Evolutionary conservation across 1,140 invertebrate genomes (phyloP).

Genomic region (Hypsibius dujardini): DNA sequence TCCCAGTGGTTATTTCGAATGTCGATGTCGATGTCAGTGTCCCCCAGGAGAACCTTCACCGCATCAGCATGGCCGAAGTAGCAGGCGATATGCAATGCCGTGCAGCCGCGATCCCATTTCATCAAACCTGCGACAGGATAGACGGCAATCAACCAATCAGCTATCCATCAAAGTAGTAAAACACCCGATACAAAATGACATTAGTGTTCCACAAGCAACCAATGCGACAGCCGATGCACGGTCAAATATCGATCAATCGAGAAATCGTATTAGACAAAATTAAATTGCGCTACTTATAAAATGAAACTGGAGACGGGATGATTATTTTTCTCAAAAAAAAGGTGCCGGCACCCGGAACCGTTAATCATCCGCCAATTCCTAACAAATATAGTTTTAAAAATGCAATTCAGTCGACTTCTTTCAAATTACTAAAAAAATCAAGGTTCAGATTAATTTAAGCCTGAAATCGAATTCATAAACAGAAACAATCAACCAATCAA

Average conservation of each 20-base stretch:
- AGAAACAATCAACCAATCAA: background rate
- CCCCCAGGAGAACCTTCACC: constrained; percentile 32
- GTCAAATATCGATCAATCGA: background rate
- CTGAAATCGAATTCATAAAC: background rate
- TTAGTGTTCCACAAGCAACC: background rate
- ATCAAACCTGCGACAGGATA: constrained; percentile 28
- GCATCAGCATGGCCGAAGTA: constrained; percentile 37
- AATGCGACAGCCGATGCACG: background rate
- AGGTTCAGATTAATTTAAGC: background rate
- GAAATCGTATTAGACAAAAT: background rate
- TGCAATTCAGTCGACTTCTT: background rate
- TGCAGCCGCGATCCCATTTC: constrained; percentile 39
- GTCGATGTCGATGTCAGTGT: constrained; percentile 36
- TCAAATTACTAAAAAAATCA: background rate
- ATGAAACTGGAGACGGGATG: background rate
- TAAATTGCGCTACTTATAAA: background rate
- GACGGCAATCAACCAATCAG: background rate
- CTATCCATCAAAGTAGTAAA: background rate
- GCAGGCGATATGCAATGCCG: constrained; percentile 35
- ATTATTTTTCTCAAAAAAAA: too few relatives aligned
- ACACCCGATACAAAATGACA: background rate
- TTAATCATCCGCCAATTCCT: too few relatives aligned
- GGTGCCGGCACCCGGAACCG: too few relatives aligned
- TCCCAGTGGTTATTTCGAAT: constrained; percentile 35
- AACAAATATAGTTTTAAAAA: background rate